A percentile compares a stretch with the other conserved stretches of the same genome.
These are phyloP conservation scores for Semotilus atromaculatus DNA, from an alignment of 2,797 vertebrate species.

Conservation along the genomic window DNA sequence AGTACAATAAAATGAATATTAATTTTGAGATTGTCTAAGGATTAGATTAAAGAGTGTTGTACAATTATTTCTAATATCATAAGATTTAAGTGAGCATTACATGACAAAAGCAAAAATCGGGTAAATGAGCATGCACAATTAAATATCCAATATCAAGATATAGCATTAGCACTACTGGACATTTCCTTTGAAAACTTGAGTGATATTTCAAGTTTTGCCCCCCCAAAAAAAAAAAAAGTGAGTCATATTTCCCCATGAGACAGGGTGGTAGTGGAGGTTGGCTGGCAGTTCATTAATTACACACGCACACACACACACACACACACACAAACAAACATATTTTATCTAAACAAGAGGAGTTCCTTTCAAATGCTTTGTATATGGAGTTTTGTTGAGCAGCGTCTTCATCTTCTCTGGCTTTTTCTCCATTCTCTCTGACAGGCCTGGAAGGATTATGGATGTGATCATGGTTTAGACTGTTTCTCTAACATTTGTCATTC, in stretches of 20 bases:
- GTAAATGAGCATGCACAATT: background rate
- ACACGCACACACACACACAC: background rate
- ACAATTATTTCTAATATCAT: background rate
- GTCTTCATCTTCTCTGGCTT: slow-evolving; percentile 36
- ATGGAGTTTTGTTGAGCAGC: slow-evolving; percentile 44
- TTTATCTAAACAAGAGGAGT: slow-evolving; percentile 37
- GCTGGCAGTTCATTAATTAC: slow-evolving; percentile 41
- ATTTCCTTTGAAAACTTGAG: slow-evolving; percentile 60
- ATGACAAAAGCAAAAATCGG: background rate
- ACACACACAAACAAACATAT: no score
- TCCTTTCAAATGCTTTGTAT: slow-evolving; percentile 38
- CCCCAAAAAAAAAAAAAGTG: background rate
- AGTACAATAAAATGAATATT: no score
- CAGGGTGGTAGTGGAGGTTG: slow-evolving; percentile 28
- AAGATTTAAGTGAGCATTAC: background rate
- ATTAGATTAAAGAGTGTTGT: background rate
- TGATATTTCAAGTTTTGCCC: slow-evolving; percentile 12
- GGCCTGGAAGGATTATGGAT: slow-evolving; percentile 43
- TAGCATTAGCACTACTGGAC: slow-evolving; percentile 25
- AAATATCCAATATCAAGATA: background rate
- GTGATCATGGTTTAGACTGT: slow-evolving; percentile 48
- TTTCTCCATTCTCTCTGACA: slow-evolving; percentile 43
- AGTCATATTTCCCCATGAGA: background rate
- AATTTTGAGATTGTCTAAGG: background rate
- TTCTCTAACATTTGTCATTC: slow-evolving; percentile 70